Base-by-base conservation (phyloP, 2,888 invertebrate species). In the Agrotis exclamationis region DNA sequence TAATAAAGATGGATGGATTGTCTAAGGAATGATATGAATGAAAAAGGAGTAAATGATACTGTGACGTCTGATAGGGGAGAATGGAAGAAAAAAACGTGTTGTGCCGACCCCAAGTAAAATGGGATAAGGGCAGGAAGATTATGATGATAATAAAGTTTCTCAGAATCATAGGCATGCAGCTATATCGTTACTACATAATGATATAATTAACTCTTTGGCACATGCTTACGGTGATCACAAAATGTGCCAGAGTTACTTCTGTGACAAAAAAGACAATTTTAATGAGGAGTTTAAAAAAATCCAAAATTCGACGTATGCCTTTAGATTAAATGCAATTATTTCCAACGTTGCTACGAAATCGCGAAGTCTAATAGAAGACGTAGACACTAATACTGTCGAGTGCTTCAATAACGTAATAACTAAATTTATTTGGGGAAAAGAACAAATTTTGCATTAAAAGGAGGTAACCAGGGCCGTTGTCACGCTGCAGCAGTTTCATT, bases 191-290 rank as follows among this genome's bases (percentile, higher is more conserved):
- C 56, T 64, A 6, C 64, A 54, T 64, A 54, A 28, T 5, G 63
- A 64, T 47, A 53, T 64, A 0, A 47, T 64, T 64, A 64, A 62
- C 54, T 56, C 16, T 45, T 11, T 64, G 9, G 53, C 51, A 63
- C 63, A 63, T 54, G 63, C 63, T 24, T 63, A n/a, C 53, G 44
- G 63, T 11, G 56, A 47, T 20, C 64, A 64, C 18, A 65, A 18
- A 65, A 65, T 57, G 59, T 66, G 66, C 58, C 58, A 51, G 1
- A 39, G 22, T 22, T 66, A 66, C 14, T 58, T 4, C 39, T 58
- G 65, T 50, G 48, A 14, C 5, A 48, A 66, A 66, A n/a, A 24
- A 44, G 0, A 39, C 1, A 66, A 58, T 14, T 4, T 16, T 0
- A 66, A 50, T 9, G 58, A 66, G 18, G 50, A 58, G 58, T n/a